phyloP scores from a whole-genome alignment of 2,113 vertebrate genomes.

The Indicator indicator region DNA sequence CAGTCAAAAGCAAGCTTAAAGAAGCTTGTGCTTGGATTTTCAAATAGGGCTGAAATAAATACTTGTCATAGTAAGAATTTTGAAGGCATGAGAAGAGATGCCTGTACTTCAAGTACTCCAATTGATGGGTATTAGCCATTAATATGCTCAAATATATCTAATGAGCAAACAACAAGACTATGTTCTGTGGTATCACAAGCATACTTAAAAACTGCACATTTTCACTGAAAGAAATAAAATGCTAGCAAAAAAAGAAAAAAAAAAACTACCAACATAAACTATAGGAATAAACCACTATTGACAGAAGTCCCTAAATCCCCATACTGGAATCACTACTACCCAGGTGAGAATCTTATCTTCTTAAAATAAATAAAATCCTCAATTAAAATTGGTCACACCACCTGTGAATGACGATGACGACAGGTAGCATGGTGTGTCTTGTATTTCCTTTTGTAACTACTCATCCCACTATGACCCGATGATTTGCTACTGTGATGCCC shows the following conservation, averaged over 20 bases:
- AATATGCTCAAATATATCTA: not conserved
- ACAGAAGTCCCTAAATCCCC: not conserved
- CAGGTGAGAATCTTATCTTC: constrained; percentile 17
- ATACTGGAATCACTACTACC: constrained; percentile 12
- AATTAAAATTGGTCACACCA: constrained; percentile 77
- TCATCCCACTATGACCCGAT: constrained; percentile 78
- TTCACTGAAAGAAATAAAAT: constrained; percentile 16
- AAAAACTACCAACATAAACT: not conserved
- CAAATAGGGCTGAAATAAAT: not conserved
- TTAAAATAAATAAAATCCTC: not conserved
- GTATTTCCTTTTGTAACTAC: constrained; percentile 77
- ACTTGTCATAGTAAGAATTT: not conserved
- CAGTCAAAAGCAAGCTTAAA: not conserved
- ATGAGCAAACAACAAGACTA: not conserved
- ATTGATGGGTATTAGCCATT: not conserved
- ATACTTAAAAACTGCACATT: not conserved
- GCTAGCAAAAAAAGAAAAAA: not conserved
- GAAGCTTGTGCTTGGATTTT: not conserved
- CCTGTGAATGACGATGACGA: constrained; percentile 68
- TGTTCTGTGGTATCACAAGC: not conserved
- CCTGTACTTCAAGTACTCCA: not conserved
- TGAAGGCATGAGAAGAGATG: not conserved
- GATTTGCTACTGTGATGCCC: constrained; percentile 85
- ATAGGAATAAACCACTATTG: not conserved
- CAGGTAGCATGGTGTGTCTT: constrained; percentile 58